Percentiles rank a stretch among this genome's conserved stretches.
phyloP scores from a whole-genome alignment of 2,797 vertebrate species.

The Alca torda region DNA sequence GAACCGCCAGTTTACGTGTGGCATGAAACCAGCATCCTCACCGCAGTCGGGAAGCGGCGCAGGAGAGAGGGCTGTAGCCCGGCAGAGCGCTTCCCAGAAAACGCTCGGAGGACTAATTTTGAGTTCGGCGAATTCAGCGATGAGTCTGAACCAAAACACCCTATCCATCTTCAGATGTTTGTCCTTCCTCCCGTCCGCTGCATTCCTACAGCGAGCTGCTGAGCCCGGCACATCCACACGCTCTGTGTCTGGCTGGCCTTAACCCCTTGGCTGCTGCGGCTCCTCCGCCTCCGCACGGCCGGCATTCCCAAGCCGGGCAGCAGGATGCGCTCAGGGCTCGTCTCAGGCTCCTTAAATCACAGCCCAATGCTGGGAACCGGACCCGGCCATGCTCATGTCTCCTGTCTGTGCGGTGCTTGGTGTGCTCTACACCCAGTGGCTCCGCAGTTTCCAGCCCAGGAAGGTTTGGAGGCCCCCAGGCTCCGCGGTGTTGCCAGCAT shows the following conservation, averaged over 20 bases:
- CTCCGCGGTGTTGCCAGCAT: accelerated
- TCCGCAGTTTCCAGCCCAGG: background rate
- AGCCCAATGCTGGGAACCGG: accelerated
- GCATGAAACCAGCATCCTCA: background rate
- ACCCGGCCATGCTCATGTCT: accelerated
- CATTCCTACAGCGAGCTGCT: background rate
- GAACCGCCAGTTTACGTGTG: accelerated
- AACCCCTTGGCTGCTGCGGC: background rate
- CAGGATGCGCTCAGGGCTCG: accelerated
- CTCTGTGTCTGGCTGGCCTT: background rate
- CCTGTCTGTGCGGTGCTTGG: accelerated
- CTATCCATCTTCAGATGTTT: slow-evolving; percentile 36
- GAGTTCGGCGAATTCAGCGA: background rate
- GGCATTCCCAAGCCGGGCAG: accelerated
- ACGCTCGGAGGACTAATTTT: background rate
- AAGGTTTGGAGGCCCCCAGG: background rate
- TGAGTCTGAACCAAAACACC: slow-evolving; percentile 1
- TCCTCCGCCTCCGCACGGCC: background rate
- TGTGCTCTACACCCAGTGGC: accelerated
- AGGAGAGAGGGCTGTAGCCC: background rate
- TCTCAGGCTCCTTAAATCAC: background rate
- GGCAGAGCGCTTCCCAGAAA: background rate
- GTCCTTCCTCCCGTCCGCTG: slow-evolving; percentile 30
- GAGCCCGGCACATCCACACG: background rate
- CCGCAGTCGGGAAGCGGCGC: accelerated